Evolutionary conservation across 1,140 invertebrate species (phyloP).

Genomic region (Antheraea pernyi): DNA sequence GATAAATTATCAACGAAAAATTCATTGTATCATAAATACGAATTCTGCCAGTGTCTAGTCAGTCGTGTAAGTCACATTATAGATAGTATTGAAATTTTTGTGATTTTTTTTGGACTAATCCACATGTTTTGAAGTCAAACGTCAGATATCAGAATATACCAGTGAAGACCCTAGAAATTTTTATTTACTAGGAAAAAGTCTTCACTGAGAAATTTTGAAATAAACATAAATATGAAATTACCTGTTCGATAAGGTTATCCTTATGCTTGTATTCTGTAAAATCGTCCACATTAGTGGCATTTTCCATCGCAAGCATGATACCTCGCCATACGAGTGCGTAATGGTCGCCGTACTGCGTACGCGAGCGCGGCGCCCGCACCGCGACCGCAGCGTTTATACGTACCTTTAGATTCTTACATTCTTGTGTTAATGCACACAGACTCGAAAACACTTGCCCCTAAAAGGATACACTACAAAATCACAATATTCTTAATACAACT

Average conservation of each 20-base stretch:
- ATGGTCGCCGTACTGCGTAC: constrained; percentile 82
- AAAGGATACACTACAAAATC: constrained; percentile 11
- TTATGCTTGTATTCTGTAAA: constrained; percentile 90
- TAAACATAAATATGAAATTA: constrained; percentile 22
- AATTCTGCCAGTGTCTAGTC: too few relatives aligned
- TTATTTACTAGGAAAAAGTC: too few relatives aligned
- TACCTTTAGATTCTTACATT: constrained; percentile 83
- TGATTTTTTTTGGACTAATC: too few relatives aligned
- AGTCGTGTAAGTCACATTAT: too few relatives aligned
- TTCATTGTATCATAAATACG: too few relatives aligned
- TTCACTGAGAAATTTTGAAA: constrained; percentile 5
- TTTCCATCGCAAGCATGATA: constrained; percentile 85
- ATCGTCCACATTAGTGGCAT: constrained; percentile 86
- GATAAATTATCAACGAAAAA: too few relatives aligned
- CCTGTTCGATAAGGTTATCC: constrained; percentile 81
- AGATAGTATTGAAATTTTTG: too few relatives aligned
- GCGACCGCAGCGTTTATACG: constrained; percentile 91
- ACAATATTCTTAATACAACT: too few relatives aligned
- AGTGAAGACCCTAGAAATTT: too few relatives aligned
- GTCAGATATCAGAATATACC: too few relatives aligned
- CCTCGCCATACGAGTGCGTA: constrained; percentile 84
- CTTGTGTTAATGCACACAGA: constrained; percentile 73
- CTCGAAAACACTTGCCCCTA: constrained; percentile 72
- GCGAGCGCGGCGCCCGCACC: constrained; percentile 80
- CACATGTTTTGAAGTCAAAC: too few relatives aligned